These are phyloP conservation scores for Circaetus cinerascens DNA, from an alignment of 2,113 vertebrate species.

Conservation along the genomic window DNA sequence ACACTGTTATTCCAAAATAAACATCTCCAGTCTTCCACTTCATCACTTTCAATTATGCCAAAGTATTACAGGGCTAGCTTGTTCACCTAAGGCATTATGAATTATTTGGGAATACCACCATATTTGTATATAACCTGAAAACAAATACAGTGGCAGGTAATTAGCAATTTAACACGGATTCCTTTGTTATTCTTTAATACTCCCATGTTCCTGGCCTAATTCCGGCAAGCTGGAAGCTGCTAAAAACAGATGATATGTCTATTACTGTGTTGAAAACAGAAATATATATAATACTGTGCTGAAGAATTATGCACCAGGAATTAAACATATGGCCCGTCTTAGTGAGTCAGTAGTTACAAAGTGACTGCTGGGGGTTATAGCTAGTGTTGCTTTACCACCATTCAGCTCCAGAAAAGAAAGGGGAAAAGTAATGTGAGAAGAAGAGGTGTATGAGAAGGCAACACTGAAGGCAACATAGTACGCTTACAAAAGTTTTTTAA, in stretches of 20 bases:
- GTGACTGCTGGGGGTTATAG: not conserved
- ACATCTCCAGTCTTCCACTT: slow-evolving; percentile 52
- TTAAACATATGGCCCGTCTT: slow-evolving; percentile 14
- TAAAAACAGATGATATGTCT: not conserved
- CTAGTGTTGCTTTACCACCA: not conserved
- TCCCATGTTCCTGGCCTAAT: slow-evolving; percentile 4
- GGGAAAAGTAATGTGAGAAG: not conserved
- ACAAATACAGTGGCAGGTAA: slow-evolving; percentile 22
- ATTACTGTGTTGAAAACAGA: slow-evolving; percentile 20
- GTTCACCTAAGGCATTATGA: slow-evolving; percentile 4
- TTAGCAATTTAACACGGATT: slow-evolving; percentile 43
- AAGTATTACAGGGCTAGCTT: not conserved
- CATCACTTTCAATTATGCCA: slow-evolving; percentile 62
- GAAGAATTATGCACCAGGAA: not conserved
- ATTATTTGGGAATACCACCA: slow-evolving; percentile 50
- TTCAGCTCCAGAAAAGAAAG: not conserved
- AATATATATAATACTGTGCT: slow-evolving; percentile 5
- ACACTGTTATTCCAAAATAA: slow-evolving; percentile 18
- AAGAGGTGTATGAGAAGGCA: not conserved
- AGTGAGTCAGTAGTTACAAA: not conserved
- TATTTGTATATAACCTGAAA: slow-evolving; percentile 21
- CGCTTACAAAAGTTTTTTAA: not conserved
- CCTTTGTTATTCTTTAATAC: slow-evolving; percentile 30
- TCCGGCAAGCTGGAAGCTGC: slow-evolving; percentile 19
- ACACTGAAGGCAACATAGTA: not conserved